These are phyloP conservation scores for Erebia ligea DNA, from an alignment of 2,888 invertebrate species.

Conservation along the genomic window DNA sequence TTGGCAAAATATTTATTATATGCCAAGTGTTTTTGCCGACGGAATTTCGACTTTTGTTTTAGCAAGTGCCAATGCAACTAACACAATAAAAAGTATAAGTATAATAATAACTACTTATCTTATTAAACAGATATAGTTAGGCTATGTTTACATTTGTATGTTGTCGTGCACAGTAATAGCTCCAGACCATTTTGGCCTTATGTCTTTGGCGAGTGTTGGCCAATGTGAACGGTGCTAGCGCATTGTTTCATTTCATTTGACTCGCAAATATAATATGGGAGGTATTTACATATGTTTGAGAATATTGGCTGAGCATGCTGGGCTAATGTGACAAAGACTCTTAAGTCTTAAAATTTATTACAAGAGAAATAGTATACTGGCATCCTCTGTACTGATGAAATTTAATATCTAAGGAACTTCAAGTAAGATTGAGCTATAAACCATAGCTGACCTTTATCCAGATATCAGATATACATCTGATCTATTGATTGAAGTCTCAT, in stretches of 20 bases:
- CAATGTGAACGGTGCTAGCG: not conserved
- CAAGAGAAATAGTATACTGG: not conserved
- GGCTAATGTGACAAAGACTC: not conserved
- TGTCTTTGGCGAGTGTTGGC: not conserved
- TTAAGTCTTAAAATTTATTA: not conserved
- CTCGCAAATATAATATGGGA: too few species aligned
- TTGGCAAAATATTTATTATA: constrained; percentile 18
- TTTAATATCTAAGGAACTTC: not conserved
- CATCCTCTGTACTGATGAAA: constrained; percentile 1
- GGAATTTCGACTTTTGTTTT: constrained; percentile 31
- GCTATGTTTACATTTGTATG: constrained; percentile 30
- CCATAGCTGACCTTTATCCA: too few species aligned
- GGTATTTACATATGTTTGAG: too few species aligned
- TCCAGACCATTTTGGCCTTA: not conserved
- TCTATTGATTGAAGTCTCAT: not conserved
- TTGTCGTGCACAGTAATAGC: constrained; percentile 14
- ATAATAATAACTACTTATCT: constrained; percentile 17
- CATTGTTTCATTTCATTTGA: not conserved
- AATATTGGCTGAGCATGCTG: not conserved
- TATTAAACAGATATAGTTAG: constrained; percentile 15
- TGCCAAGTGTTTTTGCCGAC: constrained; percentile 27
- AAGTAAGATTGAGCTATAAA: not conserved
- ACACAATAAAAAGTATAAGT: constrained; percentile 25
- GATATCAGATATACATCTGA: too few species aligned
- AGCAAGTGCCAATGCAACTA: constrained; percentile 38